phyloP scores from a whole-genome alignment of 1,140 invertebrate genomes.

The Xylocopa sonorina region DNA sequence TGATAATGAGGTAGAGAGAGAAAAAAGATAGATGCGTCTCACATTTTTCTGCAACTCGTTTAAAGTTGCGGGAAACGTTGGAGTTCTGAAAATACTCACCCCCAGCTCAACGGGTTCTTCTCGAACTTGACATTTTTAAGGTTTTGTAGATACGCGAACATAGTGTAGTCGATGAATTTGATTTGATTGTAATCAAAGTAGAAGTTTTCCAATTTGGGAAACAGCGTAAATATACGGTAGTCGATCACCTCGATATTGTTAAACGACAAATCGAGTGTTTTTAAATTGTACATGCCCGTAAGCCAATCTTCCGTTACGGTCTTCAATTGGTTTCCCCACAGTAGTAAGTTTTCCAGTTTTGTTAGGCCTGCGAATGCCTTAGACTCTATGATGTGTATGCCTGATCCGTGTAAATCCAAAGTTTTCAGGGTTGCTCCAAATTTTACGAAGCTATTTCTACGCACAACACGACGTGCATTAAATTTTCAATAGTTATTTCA shows the following conservation, averaged over 20 bases:
- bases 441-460: conserved; percentile 68
- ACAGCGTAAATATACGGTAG: conserved; percentile 54
- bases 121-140: conserved; percentile 73
- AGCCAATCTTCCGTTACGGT: conserved; percentile 68
- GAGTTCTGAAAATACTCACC: conserved; percentile 66
- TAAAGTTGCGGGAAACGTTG: conserved; percentile 30
- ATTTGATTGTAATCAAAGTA: conserved; percentile 75
- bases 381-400: conserved; percentile 62
- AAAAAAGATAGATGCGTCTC: not conserved
- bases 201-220: conserved; percentile 69
- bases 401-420: conserved; percentile 68
- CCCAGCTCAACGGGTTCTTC: conserved; percentile 73
- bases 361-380: conserved; percentile 66
- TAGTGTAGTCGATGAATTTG: conserved; percentile 61
- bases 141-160: conserved; percentile 65
- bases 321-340: conserved; percentile 73
- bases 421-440: conserved; percentile 59
- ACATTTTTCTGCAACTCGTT: conserved; percentile 24
- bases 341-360: conserved; percentile 69
- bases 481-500: not conserved
- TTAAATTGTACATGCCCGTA: conserved; percentile 61
- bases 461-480: not conserved
- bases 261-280: conserved; percentile 73
- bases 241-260: conserved; percentile 71
- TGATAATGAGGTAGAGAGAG: not conserved